Percentiles rank a stretch among this genome's conserved stretches.
phyloP scores from a whole-genome alignment of 2,113 vertebrate genomes.

The Dendrocopos noguchii region DNA sequence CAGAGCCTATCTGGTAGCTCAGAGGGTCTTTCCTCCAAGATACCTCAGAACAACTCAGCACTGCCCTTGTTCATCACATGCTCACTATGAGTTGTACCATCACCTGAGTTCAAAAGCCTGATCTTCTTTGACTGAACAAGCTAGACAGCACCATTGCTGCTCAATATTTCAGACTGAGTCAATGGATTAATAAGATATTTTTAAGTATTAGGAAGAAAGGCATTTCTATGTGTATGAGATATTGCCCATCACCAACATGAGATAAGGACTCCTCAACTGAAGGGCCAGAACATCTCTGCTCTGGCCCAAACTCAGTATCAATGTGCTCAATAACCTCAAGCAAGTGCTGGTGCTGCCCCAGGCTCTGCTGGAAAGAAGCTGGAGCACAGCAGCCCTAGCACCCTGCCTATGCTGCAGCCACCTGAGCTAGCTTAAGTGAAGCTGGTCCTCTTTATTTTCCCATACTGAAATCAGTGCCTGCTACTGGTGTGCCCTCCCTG shows the following conservation, averaged over 20 bases:
- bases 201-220: not conserved
- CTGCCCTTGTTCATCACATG: not conserved
- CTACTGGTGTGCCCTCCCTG: rapidly evolving
- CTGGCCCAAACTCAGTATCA: not conserved
- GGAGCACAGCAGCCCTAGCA: not conserved
- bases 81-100: not conserved
- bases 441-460: not conserved
- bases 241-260: not conserved
- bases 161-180: not conserved
- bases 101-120: not conserved
- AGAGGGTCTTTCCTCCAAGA: not conserved
- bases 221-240: not conserved
- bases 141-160: not conserved
- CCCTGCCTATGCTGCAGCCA: rapidly evolving
- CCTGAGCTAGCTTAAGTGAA: not conserved
- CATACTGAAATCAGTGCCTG: not conserved
- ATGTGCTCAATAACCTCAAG: rapidly evolving
- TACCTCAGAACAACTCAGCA: not conserved
- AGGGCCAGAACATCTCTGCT: not conserved
- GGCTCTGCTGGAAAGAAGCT: not conserved
- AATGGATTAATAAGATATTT: not conserved
- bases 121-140: not conserved
- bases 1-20: not conserved
- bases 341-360: not conserved
- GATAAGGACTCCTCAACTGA: not conserved